Evolutionary conservation across 2,797 vertebrate genomes (phyloP).

Genomic region (Takifugu ocellatus): DNA sequence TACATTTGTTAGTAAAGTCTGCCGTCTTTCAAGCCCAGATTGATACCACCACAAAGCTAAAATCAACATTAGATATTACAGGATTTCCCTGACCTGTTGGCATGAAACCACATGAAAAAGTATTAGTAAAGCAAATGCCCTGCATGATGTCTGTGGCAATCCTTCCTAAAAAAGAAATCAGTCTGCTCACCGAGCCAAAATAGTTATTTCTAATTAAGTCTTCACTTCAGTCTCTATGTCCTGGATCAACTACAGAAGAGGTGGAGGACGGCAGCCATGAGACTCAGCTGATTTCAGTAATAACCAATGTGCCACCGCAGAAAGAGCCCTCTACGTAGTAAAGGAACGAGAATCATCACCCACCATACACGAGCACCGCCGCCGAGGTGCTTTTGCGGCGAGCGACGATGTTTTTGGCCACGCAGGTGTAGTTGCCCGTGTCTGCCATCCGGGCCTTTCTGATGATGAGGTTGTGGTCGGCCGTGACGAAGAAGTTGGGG

Average conservation of each 20-base stretch:
- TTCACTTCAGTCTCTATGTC: constrained; percentile 66
- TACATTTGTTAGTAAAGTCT: no score
- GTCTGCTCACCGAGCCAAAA: constrained; percentile 70
- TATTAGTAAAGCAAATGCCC: constrained; percentile 37
- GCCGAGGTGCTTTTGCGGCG: constrained; percentile 90
- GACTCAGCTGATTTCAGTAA: constrained; percentile 30
- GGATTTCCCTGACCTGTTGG: no score
- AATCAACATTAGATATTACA: no score
- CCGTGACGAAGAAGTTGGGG: constrained; percentile 89
- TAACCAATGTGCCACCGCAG: constrained; percentile 24
- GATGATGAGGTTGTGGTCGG: constrained; percentile 94
- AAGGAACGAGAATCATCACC: constrained; percentile 47
- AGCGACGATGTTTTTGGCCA: constrained; percentile 98
- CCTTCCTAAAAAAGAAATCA: constrained; percentile 76
- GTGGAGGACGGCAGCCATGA: constrained; percentile 51
- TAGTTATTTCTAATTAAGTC: constrained; percentile 71
- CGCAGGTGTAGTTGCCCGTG: constrained; percentile 97
- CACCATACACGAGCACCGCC: constrained; percentile 91
- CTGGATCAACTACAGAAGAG: constrained; percentile 44
- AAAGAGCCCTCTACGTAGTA: constrained; percentile 24
- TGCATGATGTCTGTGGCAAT: constrained; percentile 56
- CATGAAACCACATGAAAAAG: neutral
- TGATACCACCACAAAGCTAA: no score
- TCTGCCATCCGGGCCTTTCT: constrained; percentile 92
- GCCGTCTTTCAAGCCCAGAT: no score